These are phyloP conservation scores for Malurus cyaneus DNA, from an alignment of 2,113 vertebrate genomes.

Conservation along the genomic window DNA sequence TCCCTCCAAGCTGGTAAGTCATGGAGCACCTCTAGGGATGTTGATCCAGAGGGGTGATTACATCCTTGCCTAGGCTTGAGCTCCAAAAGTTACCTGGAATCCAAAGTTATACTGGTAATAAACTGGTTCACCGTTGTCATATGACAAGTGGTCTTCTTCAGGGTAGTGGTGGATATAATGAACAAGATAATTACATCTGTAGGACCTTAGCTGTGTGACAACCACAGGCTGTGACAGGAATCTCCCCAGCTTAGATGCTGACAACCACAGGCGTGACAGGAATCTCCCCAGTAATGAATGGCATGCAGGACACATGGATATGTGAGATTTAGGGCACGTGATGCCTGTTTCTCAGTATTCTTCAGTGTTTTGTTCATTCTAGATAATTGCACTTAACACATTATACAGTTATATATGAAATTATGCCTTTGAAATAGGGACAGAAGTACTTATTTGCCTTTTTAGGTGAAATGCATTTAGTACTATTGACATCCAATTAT, in stretches of 20 bases:
- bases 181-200: background rate
- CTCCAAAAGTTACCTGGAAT: background rate
- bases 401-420: background rate
- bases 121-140: background rate
- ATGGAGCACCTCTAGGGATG: background rate
- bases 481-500: background rate
- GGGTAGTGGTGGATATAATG: background rate
- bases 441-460: background rate
- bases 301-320: background rate
- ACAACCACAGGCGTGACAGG: accelerated
- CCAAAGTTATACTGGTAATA: background rate
- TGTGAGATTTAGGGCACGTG: background rate
- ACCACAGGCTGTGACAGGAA: accelerated
- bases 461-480: background rate
- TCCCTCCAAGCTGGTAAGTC: background rate
- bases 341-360: background rate
- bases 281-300: background rate
- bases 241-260: background rate
- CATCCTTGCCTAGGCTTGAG: background rate
- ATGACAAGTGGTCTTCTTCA: background rate
- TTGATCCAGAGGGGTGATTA: background rate
- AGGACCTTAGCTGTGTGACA: background rate
- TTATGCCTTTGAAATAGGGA: background rate
- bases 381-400: background rate
- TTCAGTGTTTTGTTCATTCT: background rate